These are phyloP conservation scores for Esox lucius DNA, from an alignment of 2,797 vertebrate genomes.

Conservation along the genomic window DNA sequence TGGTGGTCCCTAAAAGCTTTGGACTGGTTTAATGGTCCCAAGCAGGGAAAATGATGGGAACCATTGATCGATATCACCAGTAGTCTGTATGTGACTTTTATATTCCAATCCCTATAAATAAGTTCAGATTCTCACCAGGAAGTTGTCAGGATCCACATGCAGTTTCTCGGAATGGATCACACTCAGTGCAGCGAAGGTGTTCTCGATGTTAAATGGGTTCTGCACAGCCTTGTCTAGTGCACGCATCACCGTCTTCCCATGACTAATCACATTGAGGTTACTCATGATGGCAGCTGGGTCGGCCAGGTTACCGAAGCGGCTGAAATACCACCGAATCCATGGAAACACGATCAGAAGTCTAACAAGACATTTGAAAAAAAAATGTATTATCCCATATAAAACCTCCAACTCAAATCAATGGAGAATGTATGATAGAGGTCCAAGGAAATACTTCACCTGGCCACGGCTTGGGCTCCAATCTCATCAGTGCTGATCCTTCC, in stretches of 20 bases:
- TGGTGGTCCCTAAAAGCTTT: no score
- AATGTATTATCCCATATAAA: neutral
- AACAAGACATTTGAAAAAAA: conserved; percentile 57
- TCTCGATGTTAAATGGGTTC: conserved; percentile 77
- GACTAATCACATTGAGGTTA: conserved; percentile 72
- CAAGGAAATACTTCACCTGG: neutral
- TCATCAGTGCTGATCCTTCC: conserved; percentile 61
- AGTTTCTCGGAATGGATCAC: conserved; percentile 78
- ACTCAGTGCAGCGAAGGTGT: conserved; percentile 59
- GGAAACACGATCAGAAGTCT: conserved; percentile 78
- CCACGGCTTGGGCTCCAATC: conserved; percentile 44
- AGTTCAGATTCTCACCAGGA: conserved; percentile 43
- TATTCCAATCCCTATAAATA: no score
- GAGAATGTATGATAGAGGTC: neutral
- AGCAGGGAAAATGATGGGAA: no score
- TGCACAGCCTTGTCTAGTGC: conserved; percentile 76
- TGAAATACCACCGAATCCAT: conserved; percentile 82
- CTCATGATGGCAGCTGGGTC: conserved; percentile 53
- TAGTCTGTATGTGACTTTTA: neutral
- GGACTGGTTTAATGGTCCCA: no score
- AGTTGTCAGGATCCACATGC: conserved; percentile 78
- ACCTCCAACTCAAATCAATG: neutral
- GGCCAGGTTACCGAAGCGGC: conserved; percentile 72
- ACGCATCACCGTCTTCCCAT: conserved; percentile 75
- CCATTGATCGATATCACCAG: neutral